Percentiles rank a stretch among this genome's conserved stretches.
Evolutionary conservation across 2,113 vertebrate genomes (phyloP).

Genomic region (Columbina picui): DNA sequence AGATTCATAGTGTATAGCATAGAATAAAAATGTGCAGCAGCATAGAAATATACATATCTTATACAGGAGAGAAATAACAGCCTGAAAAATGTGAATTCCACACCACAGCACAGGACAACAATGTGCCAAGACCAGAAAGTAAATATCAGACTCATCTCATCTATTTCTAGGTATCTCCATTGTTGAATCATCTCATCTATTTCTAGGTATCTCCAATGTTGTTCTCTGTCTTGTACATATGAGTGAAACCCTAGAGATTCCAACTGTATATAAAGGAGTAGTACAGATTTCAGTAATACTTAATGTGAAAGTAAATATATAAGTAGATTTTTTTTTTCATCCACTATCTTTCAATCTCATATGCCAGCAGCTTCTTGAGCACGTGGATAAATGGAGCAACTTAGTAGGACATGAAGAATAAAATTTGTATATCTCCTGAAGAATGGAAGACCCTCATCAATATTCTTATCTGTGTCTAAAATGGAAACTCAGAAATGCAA

Average conservation of each 20-base stretch:
- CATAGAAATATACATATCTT: neutral
- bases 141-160: neutral
- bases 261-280: neutral
- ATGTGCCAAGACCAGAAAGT: neutral
- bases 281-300: rapidly evolving
- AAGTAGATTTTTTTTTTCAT: neutral
- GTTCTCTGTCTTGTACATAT: rapidly evolving
- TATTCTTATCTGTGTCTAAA: neutral
- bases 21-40: neutral
- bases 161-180: neutral
- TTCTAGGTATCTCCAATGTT: neutral
- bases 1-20: neutral
- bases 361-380: neutral
- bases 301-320: neutral
- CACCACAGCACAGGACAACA: neutral
- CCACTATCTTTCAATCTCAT: neutral
- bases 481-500: neutral
- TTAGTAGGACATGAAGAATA: rapidly evolving
- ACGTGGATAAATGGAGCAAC: neutral
- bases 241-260: neutral
- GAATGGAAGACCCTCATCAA: neutral
- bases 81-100: neutral
- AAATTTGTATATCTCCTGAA: neutral
- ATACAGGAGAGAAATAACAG: neutral
- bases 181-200: too few relatives aligned